A percentile compares a stretch with the other conserved stretches of the same genome.
These are phyloP conservation scores for Papilio xuthus DNA, from an alignment of 1,140 invertebrate species.

Conservation along the genomic window DNA sequence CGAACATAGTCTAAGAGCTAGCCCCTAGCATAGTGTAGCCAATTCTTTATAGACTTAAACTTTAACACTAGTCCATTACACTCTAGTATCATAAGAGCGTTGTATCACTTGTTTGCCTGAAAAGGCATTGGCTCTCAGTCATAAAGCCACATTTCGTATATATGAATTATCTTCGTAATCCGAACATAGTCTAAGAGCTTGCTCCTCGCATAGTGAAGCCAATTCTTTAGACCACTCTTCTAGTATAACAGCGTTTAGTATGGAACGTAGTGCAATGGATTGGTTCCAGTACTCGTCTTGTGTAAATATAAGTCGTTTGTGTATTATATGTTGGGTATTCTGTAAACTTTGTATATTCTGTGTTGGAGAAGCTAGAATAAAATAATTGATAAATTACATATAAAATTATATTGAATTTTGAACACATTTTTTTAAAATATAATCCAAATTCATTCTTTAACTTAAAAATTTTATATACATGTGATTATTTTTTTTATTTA, in stretches of 20 bases:
- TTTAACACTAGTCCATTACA: not conserved
- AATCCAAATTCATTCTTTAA: not conserved
- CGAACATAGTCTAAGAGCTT: conserved; percentile 83
- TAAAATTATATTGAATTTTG: not conserved
- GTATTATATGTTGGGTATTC: no score
- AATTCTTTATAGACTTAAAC: no score
- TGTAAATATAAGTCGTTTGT: conserved; percentile 62
- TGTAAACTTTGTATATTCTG: no score
- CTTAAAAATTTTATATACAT: no score
- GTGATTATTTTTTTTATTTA: no score
- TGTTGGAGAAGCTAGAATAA: conserved; percentile 52
- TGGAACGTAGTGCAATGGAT: conserved; percentile 65
- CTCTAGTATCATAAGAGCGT: conserved; percentile 42
- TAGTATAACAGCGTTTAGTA: conserved; percentile 90
- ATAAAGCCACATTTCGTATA: conserved; percentile 68
- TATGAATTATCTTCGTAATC: conserved; percentile 67
- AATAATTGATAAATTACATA: conserved; percentile 20
- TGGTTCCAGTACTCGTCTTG: conserved; percentile 77
- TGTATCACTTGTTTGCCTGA: conserved; percentile 47
- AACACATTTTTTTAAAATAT: not conserved
- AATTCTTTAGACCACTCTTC: conserved; percentile 97
- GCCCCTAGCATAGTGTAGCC: no score
- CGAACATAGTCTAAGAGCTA: no score
- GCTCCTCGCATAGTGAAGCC: conserved; percentile 95
- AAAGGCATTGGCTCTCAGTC: conserved; percentile 66